Evolutionary conservation across 2,888 invertebrate genomes (phyloP), one percentile per base, ranked within the genome.

Genomic region (Scaptomyza parva): DNA sequence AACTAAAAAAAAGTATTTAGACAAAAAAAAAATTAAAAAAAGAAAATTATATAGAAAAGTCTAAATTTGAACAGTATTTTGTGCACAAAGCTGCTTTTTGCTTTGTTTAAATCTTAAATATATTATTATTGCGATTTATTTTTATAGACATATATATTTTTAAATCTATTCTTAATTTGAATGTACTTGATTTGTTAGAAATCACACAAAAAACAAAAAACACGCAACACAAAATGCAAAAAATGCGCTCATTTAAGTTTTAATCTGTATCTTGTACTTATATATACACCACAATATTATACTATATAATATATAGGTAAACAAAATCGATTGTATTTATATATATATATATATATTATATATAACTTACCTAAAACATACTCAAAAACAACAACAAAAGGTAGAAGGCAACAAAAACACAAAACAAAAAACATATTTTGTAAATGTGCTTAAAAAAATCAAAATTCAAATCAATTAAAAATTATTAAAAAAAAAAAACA

Each of bases 191-290:
- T 64, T 75, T 69, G 53, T n/a, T 63, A 54, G 54, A 43, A 65
- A 63, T 58, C 52, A 52, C 33, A 47, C 11, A 40, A 20, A 18
- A 39, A 18, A n/a, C n/a, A n/a, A n/a, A n/a, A n/a, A n/a, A n/a
- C n/a, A n/a, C n/a, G n/a, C n/a, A n/a, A n/a, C n/a, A n/a, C n/a
- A n/a, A n/a, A n/a, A n/a, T n/a, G n/a, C n/a, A n/a, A 39, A 39
- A 39, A 8, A 22, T 33, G 58, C 60, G 80, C 81, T 86, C 81
- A 86, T 77, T 86, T 86, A 81, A 83, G 84, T 81, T 81, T 77
- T 77, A 86, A 77, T 54, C 54, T 80, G 85, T 81, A 84, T 78
- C 68, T 17, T 84, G 81, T 81, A 81, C 81, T 86, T 81, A 86
- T 70, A 35, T 22, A 47, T 7, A 33, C 11, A 81, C 51, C 51